Conservation (phyloP, 2,888 invertebrate genomes). For the Euzophera pinguis region DNA sequence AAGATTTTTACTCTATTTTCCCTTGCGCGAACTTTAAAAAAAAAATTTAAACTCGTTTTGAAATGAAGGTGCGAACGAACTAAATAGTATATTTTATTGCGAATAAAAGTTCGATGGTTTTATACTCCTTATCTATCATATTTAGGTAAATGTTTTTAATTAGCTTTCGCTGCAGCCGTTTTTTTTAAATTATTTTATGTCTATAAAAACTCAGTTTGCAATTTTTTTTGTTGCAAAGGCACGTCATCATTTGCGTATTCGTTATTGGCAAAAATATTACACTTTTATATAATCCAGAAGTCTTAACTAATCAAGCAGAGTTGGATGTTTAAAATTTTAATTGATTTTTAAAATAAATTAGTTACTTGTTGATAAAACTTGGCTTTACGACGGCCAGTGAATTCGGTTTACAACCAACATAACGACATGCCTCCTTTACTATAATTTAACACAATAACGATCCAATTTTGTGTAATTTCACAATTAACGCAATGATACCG, state of each 20-base stretch:
- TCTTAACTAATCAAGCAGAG: too few relatives aligned
- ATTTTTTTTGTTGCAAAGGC: too few relatives aligned
- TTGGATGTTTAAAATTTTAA: too few relatives aligned
- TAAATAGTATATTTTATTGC: slow-evolving; percentile 14
- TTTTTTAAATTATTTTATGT: too few relatives aligned
- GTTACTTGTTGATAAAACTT: too few relatives aligned
- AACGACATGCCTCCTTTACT: background rate
- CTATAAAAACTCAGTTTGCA: too few relatives aligned
- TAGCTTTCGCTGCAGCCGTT: too few relatives aligned
- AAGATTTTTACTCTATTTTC: slow-evolving; percentile 43
- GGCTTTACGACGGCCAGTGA: background rate
- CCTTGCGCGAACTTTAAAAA: slow-evolving; percentile 18
- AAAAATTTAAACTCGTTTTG: slow-evolving; percentile 23
- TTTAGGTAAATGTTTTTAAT: background rate
- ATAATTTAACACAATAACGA: slow-evolving; percentile 17
- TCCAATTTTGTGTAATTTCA: slow-evolving; percentile 38
- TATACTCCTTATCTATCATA: background rate
- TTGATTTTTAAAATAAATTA: too few relatives aligned
- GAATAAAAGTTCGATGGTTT: background rate
- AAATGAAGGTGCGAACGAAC: slow-evolving; percentile 15
- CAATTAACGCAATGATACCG: slow-evolving; percentile 31
- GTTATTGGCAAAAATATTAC: too few relatives aligned
- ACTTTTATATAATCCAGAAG: too few relatives aligned
- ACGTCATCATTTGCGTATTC: too few relatives aligned
- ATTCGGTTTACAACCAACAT: background rate